Conservation (phyloP, 2,888 invertebrate species). For the Bibio marci region DNA sequence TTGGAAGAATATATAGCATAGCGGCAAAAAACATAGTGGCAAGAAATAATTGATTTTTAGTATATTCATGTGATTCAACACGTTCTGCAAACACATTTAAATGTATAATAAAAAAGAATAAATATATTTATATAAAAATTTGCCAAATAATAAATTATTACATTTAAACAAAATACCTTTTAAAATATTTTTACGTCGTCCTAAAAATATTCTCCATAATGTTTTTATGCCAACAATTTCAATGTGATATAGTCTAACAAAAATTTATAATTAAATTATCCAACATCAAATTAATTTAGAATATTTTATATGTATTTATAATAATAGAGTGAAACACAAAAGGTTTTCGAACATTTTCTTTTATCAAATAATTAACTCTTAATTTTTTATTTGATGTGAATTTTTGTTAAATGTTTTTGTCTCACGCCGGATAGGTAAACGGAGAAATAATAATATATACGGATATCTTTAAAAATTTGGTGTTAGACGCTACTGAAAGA, state of each 20-base stretch:
- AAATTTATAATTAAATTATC: too few relatives aligned
- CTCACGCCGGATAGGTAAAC: too few relatives aligned
- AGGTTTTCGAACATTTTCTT: too few relatives aligned
- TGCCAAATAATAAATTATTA: background rate
- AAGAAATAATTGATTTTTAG: conserved; percentile 26
- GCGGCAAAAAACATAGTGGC: conserved; percentile 27
- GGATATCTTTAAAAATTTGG: too few relatives aligned
- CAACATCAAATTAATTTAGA: background rate
- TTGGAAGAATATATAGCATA: conserved; percentile 25
- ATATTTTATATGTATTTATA: background rate
- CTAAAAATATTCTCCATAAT: conserved; percentile 27
- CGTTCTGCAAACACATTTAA: conserved; percentile 16
- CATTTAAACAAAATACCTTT: conserved; percentile 17
- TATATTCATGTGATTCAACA: conserved; percentile 26
- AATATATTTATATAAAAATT: conserved; percentile 1
- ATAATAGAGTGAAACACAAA: too few relatives aligned
- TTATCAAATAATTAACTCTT: too few relatives aligned
- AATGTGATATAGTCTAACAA: conserved; percentile 22
- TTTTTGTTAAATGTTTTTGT: too few relatives aligned
- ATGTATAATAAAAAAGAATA: conserved; percentile 4
- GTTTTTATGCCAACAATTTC: conserved; percentile 24
- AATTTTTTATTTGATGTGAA: too few relatives aligned
- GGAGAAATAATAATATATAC: too few relatives aligned
- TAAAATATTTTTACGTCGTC: conserved; percentile 24
- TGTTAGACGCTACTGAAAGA: too few relatives aligned